A percentile compares a stretch with the other conserved stretches of the same genome.
These are phyloP conservation scores for Mycogona germanica DNA, from an alignment of 2,888 invertebrate species.

Conservation along the genomic window DNA sequence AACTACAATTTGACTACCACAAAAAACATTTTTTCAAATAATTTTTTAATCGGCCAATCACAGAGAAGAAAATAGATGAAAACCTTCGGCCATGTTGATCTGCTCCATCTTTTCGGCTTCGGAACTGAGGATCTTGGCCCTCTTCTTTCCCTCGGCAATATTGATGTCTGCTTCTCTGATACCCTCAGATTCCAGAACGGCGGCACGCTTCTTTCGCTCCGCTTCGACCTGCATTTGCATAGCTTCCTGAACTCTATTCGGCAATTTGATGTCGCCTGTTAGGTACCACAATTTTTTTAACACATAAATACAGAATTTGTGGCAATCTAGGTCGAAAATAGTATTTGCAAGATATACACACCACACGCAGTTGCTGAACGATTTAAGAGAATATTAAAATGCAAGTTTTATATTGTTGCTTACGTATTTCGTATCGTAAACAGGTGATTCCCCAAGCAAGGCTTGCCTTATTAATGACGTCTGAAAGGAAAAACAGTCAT, in stretches of 20 bases:
- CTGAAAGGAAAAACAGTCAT: slow-evolving; percentile 31
- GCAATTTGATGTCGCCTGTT: slow-evolving; percentile 76
- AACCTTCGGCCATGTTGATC: slow-evolving; percentile 83
- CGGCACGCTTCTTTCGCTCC: slow-evolving; percentile 89
- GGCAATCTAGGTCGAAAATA: neutral
- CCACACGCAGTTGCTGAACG: no score
- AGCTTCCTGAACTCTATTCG: slow-evolving; percentile 86
- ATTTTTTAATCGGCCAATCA: no score
- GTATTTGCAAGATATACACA: neutral
- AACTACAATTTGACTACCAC: neutral
- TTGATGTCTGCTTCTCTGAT: slow-evolving; percentile 65
- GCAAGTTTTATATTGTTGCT: no score
- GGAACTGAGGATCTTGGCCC: slow-evolving; percentile 80
- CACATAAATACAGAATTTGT: neutral
- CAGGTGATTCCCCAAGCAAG: slow-evolving; percentile 98
- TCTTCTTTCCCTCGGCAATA: slow-evolving; percentile 91
- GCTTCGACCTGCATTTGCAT: slow-evolving; percentile 99
- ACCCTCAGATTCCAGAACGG: slow-evolving; percentile 95
- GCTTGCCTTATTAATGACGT: slow-evolving; percentile 94
- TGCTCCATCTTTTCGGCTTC: slow-evolving; percentile 92
- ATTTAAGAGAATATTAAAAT: no score
- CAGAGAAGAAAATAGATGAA: no score
- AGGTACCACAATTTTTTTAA: slow-evolving; percentile 8
- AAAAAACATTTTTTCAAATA: no score
- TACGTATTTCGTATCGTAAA: slow-evolving; percentile 84